Conservation (phyloP, 2,888 invertebrate genomes). For the Chymomyza amoena region DNA sequence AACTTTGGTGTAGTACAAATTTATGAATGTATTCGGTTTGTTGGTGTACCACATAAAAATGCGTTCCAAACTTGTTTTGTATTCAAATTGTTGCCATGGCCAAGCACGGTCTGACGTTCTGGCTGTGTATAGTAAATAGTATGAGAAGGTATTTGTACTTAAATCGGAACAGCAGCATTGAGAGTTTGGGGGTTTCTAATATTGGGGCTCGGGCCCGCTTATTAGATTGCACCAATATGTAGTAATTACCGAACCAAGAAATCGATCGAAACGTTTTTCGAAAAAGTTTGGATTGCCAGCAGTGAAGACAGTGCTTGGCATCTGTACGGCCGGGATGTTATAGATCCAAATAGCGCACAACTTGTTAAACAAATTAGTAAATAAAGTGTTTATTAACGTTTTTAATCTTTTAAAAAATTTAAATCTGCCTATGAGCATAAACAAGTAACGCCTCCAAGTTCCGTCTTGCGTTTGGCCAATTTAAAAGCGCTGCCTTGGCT, state of each 20-base stretch:
- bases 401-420: background rate
- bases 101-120: background rate
- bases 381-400: background rate
- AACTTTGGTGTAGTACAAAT: background rate
- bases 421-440: background rate
- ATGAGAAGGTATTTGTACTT: background rate
- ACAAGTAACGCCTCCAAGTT: background rate
- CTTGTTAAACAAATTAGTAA: background rate
- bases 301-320: no score
- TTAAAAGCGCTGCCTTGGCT: background rate
- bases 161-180: no score
- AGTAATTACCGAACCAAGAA: no score
- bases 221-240: no score
- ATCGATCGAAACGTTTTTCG: no score
- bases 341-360: background rate
- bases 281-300: no score
- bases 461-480: background rate
- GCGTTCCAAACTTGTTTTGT: background rate
- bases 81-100: background rate
- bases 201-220: no score
- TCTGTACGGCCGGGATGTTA: background rate
- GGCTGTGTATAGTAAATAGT: background rate
- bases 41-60: background rate
- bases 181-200: no score
- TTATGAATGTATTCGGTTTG: background rate